Evolutionary conservation across 2,113 vertebrate species (phyloP).

Genomic region (Grammomys dolichurus): DNA sequence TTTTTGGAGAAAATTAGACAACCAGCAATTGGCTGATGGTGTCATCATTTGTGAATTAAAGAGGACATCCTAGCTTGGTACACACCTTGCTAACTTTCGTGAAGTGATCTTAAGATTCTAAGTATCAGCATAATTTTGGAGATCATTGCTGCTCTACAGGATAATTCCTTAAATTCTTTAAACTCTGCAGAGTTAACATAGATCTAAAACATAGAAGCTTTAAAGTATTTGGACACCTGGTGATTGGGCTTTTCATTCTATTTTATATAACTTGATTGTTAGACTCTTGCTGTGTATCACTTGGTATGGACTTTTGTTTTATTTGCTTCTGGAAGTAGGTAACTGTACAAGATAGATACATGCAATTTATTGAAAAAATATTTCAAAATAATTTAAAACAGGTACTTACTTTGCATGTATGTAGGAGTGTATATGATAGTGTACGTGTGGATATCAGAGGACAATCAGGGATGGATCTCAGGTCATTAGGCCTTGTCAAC

Average conservation of each 20-base stretch:
- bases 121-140: neutral
- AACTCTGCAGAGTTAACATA: neutral
- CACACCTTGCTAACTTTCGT: neutral
- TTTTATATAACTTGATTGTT: slow-evolving; percentile 44
- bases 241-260: neutral
- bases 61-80: neutral
- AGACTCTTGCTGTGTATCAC: neutral
- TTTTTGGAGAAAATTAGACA: neutral
- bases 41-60: neutral
- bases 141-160: neutral
- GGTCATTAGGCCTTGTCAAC: neutral
- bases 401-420: neutral
- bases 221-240: neutral
- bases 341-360: neutral
- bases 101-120: neutral
- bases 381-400: neutral
- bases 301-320: neutral
- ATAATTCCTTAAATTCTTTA: slow-evolving; percentile 36
- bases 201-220: neutral
- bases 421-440: neutral
- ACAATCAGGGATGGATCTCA: neutral
- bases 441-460: neutral
- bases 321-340: neutral
- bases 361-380: neutral
- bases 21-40: neutral